Evolutionary conservation across 2,113 vertebrate species (phyloP).

Genomic region (Xyrauchen texanus): DNA sequence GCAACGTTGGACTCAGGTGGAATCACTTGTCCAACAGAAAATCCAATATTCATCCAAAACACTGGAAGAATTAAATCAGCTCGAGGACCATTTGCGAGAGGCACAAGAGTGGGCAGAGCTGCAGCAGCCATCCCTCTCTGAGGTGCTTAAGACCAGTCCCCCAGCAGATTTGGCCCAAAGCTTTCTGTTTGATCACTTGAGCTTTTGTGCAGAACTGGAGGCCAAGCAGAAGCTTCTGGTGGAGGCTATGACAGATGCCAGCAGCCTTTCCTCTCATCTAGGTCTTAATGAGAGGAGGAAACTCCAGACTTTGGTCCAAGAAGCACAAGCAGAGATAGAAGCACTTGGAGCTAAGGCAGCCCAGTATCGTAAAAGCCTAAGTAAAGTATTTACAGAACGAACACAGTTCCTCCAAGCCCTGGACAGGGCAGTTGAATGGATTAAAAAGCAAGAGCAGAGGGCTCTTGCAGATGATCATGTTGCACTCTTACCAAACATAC

Average conservation of each 20-base stretch:
- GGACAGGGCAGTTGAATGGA: slow-evolving; percentile 85
- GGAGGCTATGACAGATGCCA: slow-evolving; percentile 82
- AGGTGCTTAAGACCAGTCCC: slow-evolving; percentile 86
- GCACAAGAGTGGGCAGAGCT: slow-evolving; percentile 90
- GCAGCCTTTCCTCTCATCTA: slow-evolving; percentile 82
- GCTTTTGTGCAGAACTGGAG: slow-evolving; percentile 90
- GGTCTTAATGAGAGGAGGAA: slow-evolving; percentile 89
- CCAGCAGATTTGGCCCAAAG: slow-evolving; percentile 88
- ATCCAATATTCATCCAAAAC: slow-evolving; percentile 85
- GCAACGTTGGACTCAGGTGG: slow-evolving; percentile 89
- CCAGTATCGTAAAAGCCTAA: slow-evolving; percentile 88
- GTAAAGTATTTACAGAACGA: slow-evolving; percentile 91
- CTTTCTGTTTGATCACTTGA: slow-evolving; percentile 89
- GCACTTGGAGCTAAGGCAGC: slow-evolving; percentile 81
- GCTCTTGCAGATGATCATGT: slow-evolving; percentile 85
- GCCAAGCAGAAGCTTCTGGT: slow-evolving; percentile 85
- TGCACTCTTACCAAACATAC: slow-evolving; percentile 87
- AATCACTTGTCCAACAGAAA: slow-evolving; percentile 86
- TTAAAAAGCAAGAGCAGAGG: slow-evolving; percentile 90
- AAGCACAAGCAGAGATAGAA: slow-evolving; percentile 82
- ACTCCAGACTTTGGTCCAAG: slow-evolving; percentile 84
- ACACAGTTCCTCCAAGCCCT: slow-evolving; percentile 90
- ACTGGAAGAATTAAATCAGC: slow-evolving; percentile 82
- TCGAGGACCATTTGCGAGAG: slow-evolving; percentile 84
- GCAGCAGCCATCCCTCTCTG: slow-evolving; percentile 81